phyloP scores from a whole-genome alignment of 2,888 invertebrate species.

The Zelleria hepariella region DNA sequence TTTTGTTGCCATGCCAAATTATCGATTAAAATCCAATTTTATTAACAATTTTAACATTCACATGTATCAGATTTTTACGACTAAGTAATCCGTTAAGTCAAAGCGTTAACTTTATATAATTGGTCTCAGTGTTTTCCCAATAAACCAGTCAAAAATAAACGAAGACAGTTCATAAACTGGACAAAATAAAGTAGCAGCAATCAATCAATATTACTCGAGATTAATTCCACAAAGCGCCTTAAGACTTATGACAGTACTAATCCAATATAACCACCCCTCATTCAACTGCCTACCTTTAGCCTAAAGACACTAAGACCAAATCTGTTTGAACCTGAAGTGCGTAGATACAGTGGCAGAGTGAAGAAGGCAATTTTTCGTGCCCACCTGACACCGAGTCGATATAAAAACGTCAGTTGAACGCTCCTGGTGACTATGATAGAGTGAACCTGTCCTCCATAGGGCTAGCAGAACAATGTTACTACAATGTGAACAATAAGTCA shows the following conservation, averaged over 20 bases:
- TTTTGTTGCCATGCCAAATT: too few relatives aligned
- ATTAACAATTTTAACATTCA: too few relatives aligned
- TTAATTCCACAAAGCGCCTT: neutral
- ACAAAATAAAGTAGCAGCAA: neutral
- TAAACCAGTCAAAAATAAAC: too few relatives aligned
- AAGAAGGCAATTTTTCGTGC: constrained; percentile 41
- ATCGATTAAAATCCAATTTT: too few relatives aligned
- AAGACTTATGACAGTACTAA: neutral
- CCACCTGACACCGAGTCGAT: constrained; percentile 43
- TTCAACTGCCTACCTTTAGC: neutral
- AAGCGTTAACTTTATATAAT: too few relatives aligned
- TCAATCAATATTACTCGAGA: neutral
- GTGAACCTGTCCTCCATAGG: constrained; percentile 28
- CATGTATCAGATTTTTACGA: too few relatives aligned
- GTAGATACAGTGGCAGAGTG: neutral
- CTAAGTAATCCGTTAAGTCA: too few relatives aligned
- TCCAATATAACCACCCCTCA: neutral
- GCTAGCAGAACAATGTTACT: constrained; percentile 19
- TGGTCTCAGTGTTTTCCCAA: too few relatives aligned
- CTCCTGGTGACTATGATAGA: constrained; percentile 52
- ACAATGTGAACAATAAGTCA: too few relatives aligned
- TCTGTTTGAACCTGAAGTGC: neutral
- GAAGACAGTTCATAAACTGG: neutral
- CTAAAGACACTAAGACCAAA: neutral
- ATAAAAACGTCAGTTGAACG: constrained; percentile 50